Evolutionary conservation across 2,797 vertebrate genomes (phyloP).

Genomic region (Pantherophis vulpinus): DNA sequence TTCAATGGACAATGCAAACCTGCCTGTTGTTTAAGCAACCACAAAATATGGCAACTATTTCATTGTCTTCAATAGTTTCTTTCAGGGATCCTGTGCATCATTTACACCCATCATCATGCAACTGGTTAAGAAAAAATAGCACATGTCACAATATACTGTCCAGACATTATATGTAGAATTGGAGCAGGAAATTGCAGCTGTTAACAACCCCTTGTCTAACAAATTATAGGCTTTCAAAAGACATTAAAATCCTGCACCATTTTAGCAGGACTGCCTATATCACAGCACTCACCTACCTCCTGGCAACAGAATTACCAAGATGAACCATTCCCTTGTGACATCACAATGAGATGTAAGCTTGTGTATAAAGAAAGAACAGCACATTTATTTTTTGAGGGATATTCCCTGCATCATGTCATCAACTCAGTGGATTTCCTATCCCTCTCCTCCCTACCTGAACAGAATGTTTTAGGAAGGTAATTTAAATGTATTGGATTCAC

Average conservation of each 20-base stretch:
- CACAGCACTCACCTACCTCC: slow-evolving; percentile 62
- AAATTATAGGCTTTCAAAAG: slow-evolving; percentile 67
- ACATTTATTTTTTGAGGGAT: slow-evolving; percentile 72
- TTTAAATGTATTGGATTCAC: slow-evolving; percentile 54
- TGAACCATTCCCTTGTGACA: slow-evolving; percentile 65
- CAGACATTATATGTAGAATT: slow-evolving; percentile 56
- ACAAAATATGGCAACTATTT: slow-evolving; percentile 3
- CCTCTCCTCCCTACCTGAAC: slow-evolving; percentile 26
- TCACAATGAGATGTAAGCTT: slow-evolving; percentile 70
- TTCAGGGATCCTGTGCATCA: slow-evolving; percentile 9
- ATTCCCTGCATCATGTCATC: slow-evolving; percentile 68
- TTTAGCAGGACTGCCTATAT: slow-evolving; percentile 57
- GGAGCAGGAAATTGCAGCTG: slow-evolving; percentile 57
- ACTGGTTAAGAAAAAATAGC: slow-evolving; percentile 46
- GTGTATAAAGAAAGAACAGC: slow-evolving; percentile 69
- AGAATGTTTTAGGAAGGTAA: slow-evolving; percentile 66
- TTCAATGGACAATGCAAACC: slow-evolving; percentile 36
- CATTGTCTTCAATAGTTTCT: slow-evolving; percentile 9
- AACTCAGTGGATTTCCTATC: slow-evolving; percentile 59
- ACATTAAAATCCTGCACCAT: slow-evolving; percentile 66
- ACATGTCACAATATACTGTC: slow-evolving; percentile 43
- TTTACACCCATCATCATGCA: slow-evolving; percentile 19
- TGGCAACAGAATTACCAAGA: slow-evolving; percentile 66
- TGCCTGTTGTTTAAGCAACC: not conserved
- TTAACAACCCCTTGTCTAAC: slow-evolving; percentile 54